These are phyloP conservation scores for Pleuronectes platessa DNA, from an alignment of 2,113 vertebrate genomes.

Conservation along the genomic window DNA sequence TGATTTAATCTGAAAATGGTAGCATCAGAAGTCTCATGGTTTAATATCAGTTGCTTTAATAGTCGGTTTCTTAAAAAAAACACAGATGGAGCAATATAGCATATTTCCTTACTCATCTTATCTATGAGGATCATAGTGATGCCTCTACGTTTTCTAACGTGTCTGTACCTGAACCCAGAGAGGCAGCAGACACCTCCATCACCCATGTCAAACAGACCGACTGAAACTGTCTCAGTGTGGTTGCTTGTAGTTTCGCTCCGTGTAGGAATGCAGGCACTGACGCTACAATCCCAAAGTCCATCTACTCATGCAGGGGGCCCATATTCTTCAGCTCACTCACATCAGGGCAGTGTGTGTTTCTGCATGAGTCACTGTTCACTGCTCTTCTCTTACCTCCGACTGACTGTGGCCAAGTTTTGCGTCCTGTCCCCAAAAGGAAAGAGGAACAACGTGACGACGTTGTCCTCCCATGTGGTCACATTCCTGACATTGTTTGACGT, in stretches of 20 bases:
- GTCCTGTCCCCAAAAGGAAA: conserved; percentile 7
- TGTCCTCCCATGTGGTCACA: conserved; percentile 22
- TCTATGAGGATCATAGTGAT: too few relatives aligned
- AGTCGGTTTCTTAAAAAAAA: too few relatives aligned
- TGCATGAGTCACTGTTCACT: conserved; percentile 14
- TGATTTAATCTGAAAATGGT: too few relatives aligned
- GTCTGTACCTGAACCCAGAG: too few relatives aligned
- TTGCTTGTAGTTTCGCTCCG: not conserved
- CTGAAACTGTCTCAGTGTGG: not conserved
- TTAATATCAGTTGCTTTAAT: too few relatives aligned
- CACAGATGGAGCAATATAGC: too few relatives aligned
- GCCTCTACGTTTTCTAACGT: too few relatives aligned
- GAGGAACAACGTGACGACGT: not conserved
- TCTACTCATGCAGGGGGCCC: not conserved
- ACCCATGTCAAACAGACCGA: not conserved
- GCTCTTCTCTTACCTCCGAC: not conserved
- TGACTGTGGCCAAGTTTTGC: not conserved
- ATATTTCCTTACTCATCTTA: not conserved
- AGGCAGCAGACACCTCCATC: too few relatives aligned
- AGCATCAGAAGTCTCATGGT: too few relatives aligned
- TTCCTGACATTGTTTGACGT: not conserved
- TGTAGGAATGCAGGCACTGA: not conserved
- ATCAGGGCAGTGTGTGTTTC: conserved; percentile 17
- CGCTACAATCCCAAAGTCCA: not conserved
- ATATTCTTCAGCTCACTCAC: not conserved